phyloP scores from a whole-genome alignment of 2,797 vertebrate genomes.

The Semotilus atromaculatus region DNA sequence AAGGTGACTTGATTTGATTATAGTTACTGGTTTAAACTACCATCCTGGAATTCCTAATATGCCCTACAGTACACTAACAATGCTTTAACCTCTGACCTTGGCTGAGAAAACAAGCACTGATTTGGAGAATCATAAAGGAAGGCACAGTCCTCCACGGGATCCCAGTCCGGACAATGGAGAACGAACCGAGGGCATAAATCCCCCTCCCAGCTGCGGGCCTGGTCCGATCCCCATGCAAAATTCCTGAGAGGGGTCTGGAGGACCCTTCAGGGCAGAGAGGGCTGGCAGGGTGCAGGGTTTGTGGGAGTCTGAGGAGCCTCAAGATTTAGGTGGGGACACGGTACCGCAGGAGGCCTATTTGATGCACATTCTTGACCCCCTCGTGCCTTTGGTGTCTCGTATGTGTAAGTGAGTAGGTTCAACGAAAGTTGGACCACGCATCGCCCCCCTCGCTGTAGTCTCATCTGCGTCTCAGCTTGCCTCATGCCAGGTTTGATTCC shows the following conservation, averaged over 20 bases:
- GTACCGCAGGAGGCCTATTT: slow-evolving; percentile 55
- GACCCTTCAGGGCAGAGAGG: slow-evolving; percentile 74
- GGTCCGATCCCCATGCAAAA: slow-evolving; percentile 79
- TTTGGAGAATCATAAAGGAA: slow-evolving; percentile 79
- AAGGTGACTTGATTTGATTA: neutral
- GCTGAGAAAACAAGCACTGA: slow-evolving; percentile 71
- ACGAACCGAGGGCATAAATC: slow-evolving; percentile 72
- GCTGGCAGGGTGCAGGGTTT: slow-evolving; percentile 73
- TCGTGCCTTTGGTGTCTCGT: slow-evolving; percentile 46
- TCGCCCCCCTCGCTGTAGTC: slow-evolving; percentile 44
- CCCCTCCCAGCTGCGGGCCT: slow-evolving; percentile 82
- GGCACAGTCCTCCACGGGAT: slow-evolving; percentile 77
- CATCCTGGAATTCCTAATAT: slow-evolving; percentile 62
- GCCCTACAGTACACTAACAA: slow-evolving; percentile 65
- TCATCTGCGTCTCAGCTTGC: slow-evolving; percentile 70
- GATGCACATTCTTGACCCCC: slow-evolving; percentile 78
- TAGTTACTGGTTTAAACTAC: neutral
- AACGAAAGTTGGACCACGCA: slow-evolving; percentile 24
- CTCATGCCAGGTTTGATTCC: slow-evolving; percentile 84
- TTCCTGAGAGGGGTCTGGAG: slow-evolving; percentile 80
- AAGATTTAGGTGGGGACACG: slow-evolving; percentile 71
- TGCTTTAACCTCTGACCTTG: slow-evolving; percentile 42
- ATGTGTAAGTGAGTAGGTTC: slow-evolving; percentile 45
- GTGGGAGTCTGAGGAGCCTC: slow-evolving; percentile 75
- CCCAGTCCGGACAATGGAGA: slow-evolving; percentile 78